Conservation (phyloP, 92 coral and sea anemone genomes). For the Pocillopora meandrina region DNA sequence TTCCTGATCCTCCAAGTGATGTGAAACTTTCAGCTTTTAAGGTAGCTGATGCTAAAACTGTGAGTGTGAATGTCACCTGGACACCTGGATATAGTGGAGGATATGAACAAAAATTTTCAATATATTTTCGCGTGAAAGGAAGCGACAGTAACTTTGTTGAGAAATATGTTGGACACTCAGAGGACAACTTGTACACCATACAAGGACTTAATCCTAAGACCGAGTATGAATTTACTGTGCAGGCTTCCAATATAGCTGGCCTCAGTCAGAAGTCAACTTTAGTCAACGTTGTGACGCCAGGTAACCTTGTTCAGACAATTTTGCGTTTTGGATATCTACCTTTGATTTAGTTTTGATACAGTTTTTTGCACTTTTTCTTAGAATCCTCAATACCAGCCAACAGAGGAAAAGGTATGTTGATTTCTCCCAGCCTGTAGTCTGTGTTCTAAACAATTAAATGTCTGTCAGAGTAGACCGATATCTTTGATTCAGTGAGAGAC, state of each 20-base stretch:
- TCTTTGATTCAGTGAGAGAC: too few relatives aligned
- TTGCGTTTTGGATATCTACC: background rate
- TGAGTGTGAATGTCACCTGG: constrained; percentile 79
- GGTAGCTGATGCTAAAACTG: constrained; percentile 54
- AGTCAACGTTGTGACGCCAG: constrained; percentile 51
- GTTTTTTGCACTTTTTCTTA: background rate
- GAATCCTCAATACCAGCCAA: constrained; percentile 49
- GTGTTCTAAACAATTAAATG: too few relatives aligned
- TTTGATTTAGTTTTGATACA: background rate
- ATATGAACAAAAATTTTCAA: constrained; percentile 47
- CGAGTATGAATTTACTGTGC: constrained; percentile 66
- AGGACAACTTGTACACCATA: constrained; percentile 31
- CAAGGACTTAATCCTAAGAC: constrained; percentile 65
- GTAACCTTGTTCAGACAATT: constrained; percentile 16
- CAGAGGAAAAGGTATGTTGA: constrained; percentile 54
- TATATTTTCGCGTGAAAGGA: constrained; percentile 41
- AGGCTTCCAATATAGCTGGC: constrained; percentile 57
- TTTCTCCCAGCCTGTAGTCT: too few relatives aligned
- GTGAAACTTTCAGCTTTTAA: constrained; percentile 42
- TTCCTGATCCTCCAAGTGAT: constrained; percentile 74
- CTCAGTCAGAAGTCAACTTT: constrained; percentile 28
- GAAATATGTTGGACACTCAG: constrained; percentile 28
- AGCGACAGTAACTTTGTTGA: constrained; percentile 29
- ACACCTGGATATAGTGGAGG: constrained; percentile 85
- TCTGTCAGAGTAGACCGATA: too few relatives aligned